Conservation (phyloP, 1,140 invertebrate genomes). For the Brachionus manjavacas region DNA sequence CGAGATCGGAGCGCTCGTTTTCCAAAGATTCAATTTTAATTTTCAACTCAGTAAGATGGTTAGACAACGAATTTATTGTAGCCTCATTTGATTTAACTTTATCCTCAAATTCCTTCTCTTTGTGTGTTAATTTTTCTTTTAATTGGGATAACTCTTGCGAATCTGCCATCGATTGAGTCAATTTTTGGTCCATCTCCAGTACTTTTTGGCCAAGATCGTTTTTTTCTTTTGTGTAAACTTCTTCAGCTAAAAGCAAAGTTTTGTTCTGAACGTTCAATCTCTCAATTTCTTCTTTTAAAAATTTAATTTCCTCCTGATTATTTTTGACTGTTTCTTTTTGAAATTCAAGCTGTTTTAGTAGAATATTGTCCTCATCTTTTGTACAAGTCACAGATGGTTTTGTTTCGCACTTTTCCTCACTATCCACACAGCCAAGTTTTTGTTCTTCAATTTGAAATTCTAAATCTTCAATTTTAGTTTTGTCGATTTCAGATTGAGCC, state of each 20-base stretch:
- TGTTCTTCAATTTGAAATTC: conserved; percentile 86
- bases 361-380: background rate
- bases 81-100: conserved; percentile 41
- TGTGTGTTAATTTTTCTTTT: conserved; percentile 43
- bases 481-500: conserved; percentile 27
- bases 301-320: conserved; percentile 20
- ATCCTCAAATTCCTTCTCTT: conserved; percentile 56
- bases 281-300: conserved; percentile 37
- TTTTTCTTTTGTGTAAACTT: conserved; percentile 10
- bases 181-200: conserved; percentile 59
- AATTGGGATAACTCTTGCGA: conserved; percentile 48
- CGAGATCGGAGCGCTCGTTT: conserved; percentile 44
- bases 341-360: conserved; percentile 15
- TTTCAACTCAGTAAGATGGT: conserved; percentile 44
- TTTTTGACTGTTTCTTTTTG: conserved; percentile 9
- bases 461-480: conserved; percentile 75
- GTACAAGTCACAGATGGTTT: background rate
- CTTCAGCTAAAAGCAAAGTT: background rate
- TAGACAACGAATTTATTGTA: conserved; percentile 43
- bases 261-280: background rate
- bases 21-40: conserved; percentile 45
- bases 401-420: background rate
- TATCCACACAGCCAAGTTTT: conserved; percentile 55
- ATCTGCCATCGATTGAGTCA: conserved; percentile 58
- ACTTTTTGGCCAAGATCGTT: background rate